Evolutionary conservation across 2,797 vertebrate species (phyloP).

Genomic region (Potorous gilbertii): DNA sequence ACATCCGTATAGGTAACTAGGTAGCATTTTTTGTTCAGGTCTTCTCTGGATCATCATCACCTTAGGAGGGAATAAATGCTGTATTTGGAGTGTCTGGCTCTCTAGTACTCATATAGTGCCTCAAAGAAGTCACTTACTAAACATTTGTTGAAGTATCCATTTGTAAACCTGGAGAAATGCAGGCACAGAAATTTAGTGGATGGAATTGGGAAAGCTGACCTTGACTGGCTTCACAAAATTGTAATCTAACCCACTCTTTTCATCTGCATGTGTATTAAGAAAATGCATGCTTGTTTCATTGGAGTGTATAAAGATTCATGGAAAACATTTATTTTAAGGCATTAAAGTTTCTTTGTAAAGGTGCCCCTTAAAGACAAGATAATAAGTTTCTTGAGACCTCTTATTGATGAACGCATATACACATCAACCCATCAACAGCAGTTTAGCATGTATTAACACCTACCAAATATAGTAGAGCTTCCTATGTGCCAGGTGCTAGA

Average conservation of each 20-base stretch:
- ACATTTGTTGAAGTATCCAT: too few relatives aligned
- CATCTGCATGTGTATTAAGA: not conserved
- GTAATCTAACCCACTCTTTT: not conserved
- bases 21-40: not conserved
- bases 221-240: not conserved
- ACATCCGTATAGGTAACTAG: not conserved
- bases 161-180: not conserved
- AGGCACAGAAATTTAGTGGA: not conserved
- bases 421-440: too few relatives aligned
- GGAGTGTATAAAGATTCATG: slow-evolving; percentile 22
- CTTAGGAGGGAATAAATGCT: not conserved
- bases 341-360: slow-evolving; percentile 18
- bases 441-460: too few relatives aligned
- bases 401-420: too few relatives aligned
- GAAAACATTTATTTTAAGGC: slow-evolving; percentile 5
- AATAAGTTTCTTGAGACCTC: too few relatives aligned
- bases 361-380: slow-evolving; percentile 7
- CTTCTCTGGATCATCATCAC: not conserved
- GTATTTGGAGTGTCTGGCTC: too few relatives aligned
- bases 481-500: too few relatives aligned
- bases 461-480: too few relatives aligned
- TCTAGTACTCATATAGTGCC: too few relatives aligned
- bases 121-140: too few relatives aligned
- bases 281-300: not conserved
- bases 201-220: not conserved